Evolutionary conservation across 2,888 invertebrate genomes (phyloP), one percentile per base, ranked within the genome.

Genomic region (Hyppa rectilinea): DNA sequence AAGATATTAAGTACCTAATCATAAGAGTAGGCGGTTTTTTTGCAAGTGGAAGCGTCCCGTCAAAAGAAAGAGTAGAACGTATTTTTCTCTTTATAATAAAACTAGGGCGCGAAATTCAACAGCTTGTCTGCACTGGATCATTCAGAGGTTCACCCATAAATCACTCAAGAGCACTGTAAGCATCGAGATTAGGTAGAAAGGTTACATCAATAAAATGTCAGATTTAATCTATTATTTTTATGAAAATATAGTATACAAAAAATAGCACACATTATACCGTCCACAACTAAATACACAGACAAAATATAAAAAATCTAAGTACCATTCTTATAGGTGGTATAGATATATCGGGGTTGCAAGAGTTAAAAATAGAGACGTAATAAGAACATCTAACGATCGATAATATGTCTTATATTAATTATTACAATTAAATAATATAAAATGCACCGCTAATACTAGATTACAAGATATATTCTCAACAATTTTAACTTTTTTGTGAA

Each of bases 381-480:
- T 81, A 83, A 88, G 85, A 86, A 88, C 85, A 86, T 84, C 87
- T 87, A 86, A 85, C 83, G 81, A 85, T 82, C 81, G 83, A 85
- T 86, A 87, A 78, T 85, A 80, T 82, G 74, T 70, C 84, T 75
- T 84, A 84, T 45, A 75, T 14, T 79, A 71, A 70, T 71, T 74
- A 77, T 82, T 80, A 82, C 73, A 76, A 82, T 82, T 82, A 82
- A 78, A 81, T 84, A 81, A 88, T 89, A 90, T 93, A 93, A 93
- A 94, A 95, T 94, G 94, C 95, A 92, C 91, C 89, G 73, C 92
- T 93, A 93, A 93, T 91, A 92, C 92, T 92, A 92, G 85, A 80
- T 89, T 91, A 90, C 84, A 89, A 86, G 87, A 88, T 88, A 88
- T 85, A 89, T 83, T 89, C 83, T 91, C 85, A 93, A 93, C 92